A percentile compares a stretch with the other conserved stretches of the same genome.
Conservation (phyloP, 2,113 vertebrate genomes). For the Pangasianodon gigas region DNA sequence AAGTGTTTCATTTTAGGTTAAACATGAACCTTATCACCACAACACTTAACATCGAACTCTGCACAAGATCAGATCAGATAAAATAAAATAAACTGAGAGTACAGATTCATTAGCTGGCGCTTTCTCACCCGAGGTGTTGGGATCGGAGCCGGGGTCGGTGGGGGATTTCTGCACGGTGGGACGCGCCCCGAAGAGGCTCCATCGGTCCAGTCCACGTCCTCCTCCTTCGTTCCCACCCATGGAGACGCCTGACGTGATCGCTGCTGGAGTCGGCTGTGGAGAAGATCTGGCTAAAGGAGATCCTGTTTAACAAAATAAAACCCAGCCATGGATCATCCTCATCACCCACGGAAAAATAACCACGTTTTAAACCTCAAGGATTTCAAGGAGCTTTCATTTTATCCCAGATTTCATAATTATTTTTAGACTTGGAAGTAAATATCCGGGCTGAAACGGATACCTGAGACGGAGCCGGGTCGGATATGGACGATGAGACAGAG, state of each 20-base stretch:
- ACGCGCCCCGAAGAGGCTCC: slow-evolving; percentile 86
- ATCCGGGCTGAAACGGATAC: slow-evolving; percentile 61
- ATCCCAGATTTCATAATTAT: background rate
- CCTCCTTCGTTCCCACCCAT: slow-evolving; percentile 81
- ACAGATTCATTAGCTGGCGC: too few relatives aligned
- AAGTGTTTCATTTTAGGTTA: background rate
- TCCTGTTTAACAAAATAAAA: slow-evolving; percentile 68
- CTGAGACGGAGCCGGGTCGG: slow-evolving; percentile 81
- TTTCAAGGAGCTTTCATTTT: background rate
- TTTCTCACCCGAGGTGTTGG: slow-evolving; percentile 64
- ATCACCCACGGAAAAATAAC: background rate
- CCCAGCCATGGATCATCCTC: background rate
- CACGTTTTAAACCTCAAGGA: background rate
- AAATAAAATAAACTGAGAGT: background rate
- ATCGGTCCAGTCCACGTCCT: slow-evolving; percentile 78
- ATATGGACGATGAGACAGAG: slow-evolving; percentile 80
- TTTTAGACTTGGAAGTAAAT: background rate
- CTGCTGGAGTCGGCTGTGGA: slow-evolving; percentile 67
- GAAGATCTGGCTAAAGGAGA: slow-evolving; percentile 79
- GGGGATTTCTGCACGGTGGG: slow-evolving; percentile 85
- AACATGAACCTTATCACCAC: too few relatives aligned
- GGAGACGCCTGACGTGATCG: slow-evolving; percentile 51
- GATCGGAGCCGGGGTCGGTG: slow-evolving; percentile 83
- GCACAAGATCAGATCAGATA: too few relatives aligned
- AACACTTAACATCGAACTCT: background rate